These are phyloP conservation scores for Meteorus cinctellus DNA, from an alignment of 2,888 invertebrate species.

Conservation along the genomic window DNA sequence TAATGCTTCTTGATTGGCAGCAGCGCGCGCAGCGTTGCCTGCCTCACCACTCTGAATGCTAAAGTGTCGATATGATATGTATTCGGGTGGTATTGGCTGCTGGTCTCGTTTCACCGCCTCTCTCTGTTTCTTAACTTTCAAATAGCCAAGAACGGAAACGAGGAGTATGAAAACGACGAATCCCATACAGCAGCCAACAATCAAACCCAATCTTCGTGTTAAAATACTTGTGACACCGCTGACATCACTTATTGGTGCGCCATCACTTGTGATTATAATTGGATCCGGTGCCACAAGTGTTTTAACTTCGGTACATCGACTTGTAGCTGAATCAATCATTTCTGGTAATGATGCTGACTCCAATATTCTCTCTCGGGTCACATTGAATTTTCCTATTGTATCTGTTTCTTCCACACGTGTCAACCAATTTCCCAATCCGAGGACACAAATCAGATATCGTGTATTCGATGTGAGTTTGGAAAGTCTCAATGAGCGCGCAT, in stretches of 20 bases:
- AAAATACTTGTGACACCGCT: conserved; percentile 82
- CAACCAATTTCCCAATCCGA: conserved; percentile 87
- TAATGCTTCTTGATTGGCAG: conserved; percentile 62
- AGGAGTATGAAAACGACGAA: conserved; percentile 89
- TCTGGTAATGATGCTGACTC: conserved; percentile 76
- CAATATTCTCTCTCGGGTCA: conserved; percentile 73
- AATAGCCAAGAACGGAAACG: conserved; percentile 88
- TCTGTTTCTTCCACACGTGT: conserved; percentile 72
- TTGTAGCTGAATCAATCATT: conserved; percentile 82
- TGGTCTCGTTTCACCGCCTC: conserved; percentile 83
- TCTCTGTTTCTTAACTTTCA: conserved; percentile 89
- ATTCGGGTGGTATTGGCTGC: conserved; percentile 84
- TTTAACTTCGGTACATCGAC: conserved; percentile 84
- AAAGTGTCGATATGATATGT: conserved; percentile 85
- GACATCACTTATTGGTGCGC: conserved; percentile 73
- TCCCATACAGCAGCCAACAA: conserved; percentile 90
- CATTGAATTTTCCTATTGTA: conserved; percentile 60
- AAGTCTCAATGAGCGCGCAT: conserved; percentile 83
- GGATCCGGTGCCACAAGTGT: conserved; percentile 82
- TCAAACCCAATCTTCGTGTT: conserved; percentile 86
- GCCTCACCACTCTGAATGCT: conserved; percentile 81
- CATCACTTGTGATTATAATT: conserved; percentile 72
- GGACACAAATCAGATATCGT: conserved; percentile 89
- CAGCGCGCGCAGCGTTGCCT: conserved; percentile 58
- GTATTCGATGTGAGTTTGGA: conserved; percentile 85